These are phyloP conservation scores for Chaetodon trifascialis DNA, from an alignment of 2,113 vertebrate genomes.

Conservation along the genomic window DNA sequence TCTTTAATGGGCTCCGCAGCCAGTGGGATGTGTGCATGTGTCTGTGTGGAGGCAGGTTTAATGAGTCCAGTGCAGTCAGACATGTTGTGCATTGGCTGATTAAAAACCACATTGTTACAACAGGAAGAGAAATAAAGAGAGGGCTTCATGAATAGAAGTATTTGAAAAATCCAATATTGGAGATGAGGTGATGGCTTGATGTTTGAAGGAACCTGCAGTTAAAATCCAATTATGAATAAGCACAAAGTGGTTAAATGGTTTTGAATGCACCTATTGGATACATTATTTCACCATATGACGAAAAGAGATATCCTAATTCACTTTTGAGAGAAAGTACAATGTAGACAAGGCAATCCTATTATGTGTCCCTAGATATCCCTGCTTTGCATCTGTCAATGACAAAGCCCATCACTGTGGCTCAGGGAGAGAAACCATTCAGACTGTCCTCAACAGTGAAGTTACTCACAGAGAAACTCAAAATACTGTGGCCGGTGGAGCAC, in stretches of 20 bases:
- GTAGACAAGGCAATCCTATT: slow-evolving; percentile 72
- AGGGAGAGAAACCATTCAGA: slow-evolving; percentile 44
- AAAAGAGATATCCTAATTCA: slow-evolving; percentile 77
- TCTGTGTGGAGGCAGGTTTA: slow-evolving; percentile 74
- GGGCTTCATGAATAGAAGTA: slow-evolving; percentile 70
- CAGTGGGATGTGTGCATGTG: slow-evolving; percentile 59
- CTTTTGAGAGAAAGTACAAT: slow-evolving; percentile 72
- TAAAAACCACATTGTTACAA: slow-evolving; percentile 83
- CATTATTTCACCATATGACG: slow-evolving; percentile 74
- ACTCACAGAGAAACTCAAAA: slow-evolving; percentile 3
- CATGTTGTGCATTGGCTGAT: slow-evolving; percentile 81
- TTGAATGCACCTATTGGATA: slow-evolving; percentile 70
- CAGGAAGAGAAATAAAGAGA: slow-evolving; percentile 68
- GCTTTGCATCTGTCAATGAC: slow-evolving; percentile 73
- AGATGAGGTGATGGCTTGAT: slow-evolving; percentile 74
- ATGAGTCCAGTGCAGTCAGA: slow-evolving; percentile 82
- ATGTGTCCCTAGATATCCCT: slow-evolving; percentile 60
- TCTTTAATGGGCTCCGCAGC: slow-evolving; percentile 79
- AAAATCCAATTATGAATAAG: slow-evolving; percentile 81
- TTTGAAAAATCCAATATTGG: slow-evolving; percentile 80
- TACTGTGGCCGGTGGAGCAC: neutral
- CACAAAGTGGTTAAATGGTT: slow-evolving; percentile 77
- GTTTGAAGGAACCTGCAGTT: slow-evolving; percentile 73
- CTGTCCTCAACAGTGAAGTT: slow-evolving; percentile 22
- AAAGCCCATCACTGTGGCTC: slow-evolving; percentile 51